Base-by-base conservation (phyloP, 1,140 invertebrate genomes). In the Chlorops oryzae region DNA sequence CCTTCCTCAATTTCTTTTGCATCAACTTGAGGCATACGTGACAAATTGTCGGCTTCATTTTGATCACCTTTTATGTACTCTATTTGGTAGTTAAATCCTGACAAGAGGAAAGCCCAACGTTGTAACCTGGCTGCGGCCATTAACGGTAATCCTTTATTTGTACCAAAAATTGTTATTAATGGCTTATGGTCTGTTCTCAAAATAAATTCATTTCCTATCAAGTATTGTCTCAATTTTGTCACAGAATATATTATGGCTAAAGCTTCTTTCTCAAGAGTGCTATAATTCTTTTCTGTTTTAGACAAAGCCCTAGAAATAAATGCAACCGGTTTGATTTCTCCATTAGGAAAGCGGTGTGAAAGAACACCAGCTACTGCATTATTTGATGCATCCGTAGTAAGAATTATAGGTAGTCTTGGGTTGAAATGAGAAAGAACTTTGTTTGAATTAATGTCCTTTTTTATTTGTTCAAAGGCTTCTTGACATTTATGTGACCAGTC, bases 121-220 rank as follows among this genome's bases (percentile, higher is more conserved):
- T 76, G 73, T 17, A 66, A 43, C 18, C 59, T 44, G 42, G 46
- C 51, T n/a, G 54, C 52, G 13, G 59, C 55, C 42, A 57, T 51
- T 17, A 35, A 23, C 10, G 57, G 55, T 52, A 58, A 51, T 17
- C 56, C 48, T 45, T 59, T 62, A 56, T 63, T 27, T 32, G 42
- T 39, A 10, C 52, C 47, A 37, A 73, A 70, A 40, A 74, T 61
- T 18, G 47, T 39, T 15, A 63, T 27, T 22, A 78, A 54, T 2
- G 75, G 74, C 38, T 73, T 69, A 50, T 78, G 74, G 49, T 79
- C 75, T 5, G 70, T 79, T 37, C 39, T 17, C 7, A 62, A 10
- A 9, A 39, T 55, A 45, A 58, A 57, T n/a, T 57, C 44, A 47
- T 55, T 55, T 7, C 44, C 44, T 20, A 46, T 15, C 12, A 46